Evolutionary conservation across 2,797 vertebrate species (phyloP).

Genomic region (Vipera latastei): DNA sequence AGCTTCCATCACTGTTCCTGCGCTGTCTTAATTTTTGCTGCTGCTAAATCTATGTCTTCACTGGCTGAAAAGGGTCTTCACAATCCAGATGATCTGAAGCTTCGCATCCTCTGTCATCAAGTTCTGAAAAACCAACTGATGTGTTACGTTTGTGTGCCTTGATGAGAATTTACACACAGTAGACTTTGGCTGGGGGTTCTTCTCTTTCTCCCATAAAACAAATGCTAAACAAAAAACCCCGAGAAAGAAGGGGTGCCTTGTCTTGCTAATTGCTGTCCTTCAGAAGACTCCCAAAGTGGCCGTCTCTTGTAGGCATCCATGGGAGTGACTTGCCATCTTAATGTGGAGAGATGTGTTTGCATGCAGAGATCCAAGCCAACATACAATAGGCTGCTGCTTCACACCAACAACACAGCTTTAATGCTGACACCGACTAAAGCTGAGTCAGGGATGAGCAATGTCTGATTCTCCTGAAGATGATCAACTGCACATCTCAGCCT

Average conservation of each 20-base stretch:
- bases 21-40: not conserved
- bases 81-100: not conserved
- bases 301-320: not conserved
- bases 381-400: not conserved
- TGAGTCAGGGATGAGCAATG: not conserved
- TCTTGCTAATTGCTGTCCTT: not conserved
- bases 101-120: slow-evolving; percentile 16
- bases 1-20: not conserved
- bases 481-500: not conserved
- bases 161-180: not conserved
- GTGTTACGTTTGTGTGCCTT: not conserved
- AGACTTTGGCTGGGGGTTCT: not conserved
- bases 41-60: slow-evolving; percentile 24
- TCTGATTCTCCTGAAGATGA: not conserved
- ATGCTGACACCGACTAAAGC: not conserved
- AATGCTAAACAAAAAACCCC: not conserved
- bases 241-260: slow-evolving; percentile 21
- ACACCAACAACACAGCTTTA: too few species aligned
- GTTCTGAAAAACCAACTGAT: not conserved
- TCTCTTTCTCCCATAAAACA: not conserved
- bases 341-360: not conserved
- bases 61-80: slow-evolving; percentile 19
- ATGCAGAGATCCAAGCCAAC: not conserved
- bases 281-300: not conserved
- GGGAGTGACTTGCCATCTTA: not conserved